phyloP scores from a whole-genome alignment of 2,113 vertebrate species.

The Phylloscopus trochiloides region DNA sequence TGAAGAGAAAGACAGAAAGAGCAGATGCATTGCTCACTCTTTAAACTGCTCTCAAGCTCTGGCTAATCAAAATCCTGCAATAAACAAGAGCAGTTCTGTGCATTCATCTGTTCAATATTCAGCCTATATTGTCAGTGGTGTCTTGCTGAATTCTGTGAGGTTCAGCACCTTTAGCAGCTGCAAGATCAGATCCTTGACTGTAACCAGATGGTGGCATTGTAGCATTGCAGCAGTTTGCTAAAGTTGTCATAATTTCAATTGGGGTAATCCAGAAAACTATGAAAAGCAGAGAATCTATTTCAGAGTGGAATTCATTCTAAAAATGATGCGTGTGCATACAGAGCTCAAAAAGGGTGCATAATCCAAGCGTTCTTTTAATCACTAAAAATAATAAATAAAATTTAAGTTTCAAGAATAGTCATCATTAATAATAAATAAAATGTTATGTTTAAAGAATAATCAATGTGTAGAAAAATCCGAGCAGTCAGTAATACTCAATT shows the following conservation, averaged over 20 bases:
- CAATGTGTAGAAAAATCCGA: not conserved
- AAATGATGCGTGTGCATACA: not conserved
- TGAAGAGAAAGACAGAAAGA: not conserved
- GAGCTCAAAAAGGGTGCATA: not conserved
- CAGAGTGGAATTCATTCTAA: not conserved
- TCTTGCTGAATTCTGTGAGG: slow-evolving; percentile 5
- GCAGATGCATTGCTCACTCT: not conserved
- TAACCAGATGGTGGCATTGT: slow-evolving; percentile 69
- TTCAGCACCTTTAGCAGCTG: not conserved
- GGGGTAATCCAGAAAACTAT: not conserved
- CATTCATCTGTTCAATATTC: not conserved
- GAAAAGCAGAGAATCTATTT: not conserved
- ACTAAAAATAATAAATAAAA: not conserved
- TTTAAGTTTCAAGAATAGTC: not conserved
- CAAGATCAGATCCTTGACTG: slow-evolving; percentile 19
- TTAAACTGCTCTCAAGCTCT: not conserved
- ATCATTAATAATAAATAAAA: not conserved
- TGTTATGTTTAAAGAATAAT: not conserved
- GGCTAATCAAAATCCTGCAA: not conserved
- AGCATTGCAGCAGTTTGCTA: slow-evolving; percentile 44
- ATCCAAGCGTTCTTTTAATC: not conserved
- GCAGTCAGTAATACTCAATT: not conserved
- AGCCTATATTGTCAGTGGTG: not conserved
- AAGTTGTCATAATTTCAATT: not conserved
- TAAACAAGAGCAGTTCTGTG: not conserved